Percentiles rank a stretch among this genome's conserved stretches.
These are phyloP conservation scores for Aphidoletes aphidimyza DNA, from an alignment of 2,888 invertebrate genomes.

Conservation along the genomic window DNA sequence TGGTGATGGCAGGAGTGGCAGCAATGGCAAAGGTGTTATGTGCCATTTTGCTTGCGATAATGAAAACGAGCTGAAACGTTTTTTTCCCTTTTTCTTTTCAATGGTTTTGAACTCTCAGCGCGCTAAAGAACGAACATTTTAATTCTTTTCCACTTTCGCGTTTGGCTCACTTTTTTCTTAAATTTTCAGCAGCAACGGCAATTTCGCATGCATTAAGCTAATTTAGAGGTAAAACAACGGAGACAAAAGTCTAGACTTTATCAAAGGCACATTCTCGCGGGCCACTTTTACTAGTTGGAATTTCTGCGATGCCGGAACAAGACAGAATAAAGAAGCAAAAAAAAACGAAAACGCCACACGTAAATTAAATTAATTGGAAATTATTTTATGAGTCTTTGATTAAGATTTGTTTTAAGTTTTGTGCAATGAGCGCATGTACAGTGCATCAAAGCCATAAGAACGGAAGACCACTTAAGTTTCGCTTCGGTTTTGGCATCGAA, in stretches of 20 bases:
- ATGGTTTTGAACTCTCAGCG: conserved; percentile 26
- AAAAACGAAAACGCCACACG: background rate
- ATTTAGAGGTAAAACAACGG: conserved; percentile 9
- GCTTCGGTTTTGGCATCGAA: background rate
- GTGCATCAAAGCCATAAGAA: background rate
- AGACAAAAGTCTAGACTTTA: conserved; percentile 25
- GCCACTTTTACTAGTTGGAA: conserved; percentile 35
- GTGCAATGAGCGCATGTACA: background rate
- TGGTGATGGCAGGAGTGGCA: background rate
- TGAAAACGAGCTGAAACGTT: background rate
- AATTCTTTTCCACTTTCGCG: background rate
- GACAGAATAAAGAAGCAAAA: no score
- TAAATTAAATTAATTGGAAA: conserved; percentile 53
- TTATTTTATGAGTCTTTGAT: conserved; percentile 52
- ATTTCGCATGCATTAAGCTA: conserved; percentile 3
- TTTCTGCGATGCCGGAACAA: conserved; percentile 2
- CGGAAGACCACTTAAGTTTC: conserved; percentile 18
- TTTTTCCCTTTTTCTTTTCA: no score
- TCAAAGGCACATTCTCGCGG: background rate
- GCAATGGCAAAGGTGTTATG: background rate
- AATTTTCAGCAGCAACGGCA: no score
- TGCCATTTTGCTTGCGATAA: conserved; percentile 18
- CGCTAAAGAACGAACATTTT: background rate
- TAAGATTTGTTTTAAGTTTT: background rate
- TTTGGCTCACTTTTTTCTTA: background rate